phyloP scores from a whole-genome alignment of 2,888 invertebrate genomes.

The Pollenia amentaria region DNA sequence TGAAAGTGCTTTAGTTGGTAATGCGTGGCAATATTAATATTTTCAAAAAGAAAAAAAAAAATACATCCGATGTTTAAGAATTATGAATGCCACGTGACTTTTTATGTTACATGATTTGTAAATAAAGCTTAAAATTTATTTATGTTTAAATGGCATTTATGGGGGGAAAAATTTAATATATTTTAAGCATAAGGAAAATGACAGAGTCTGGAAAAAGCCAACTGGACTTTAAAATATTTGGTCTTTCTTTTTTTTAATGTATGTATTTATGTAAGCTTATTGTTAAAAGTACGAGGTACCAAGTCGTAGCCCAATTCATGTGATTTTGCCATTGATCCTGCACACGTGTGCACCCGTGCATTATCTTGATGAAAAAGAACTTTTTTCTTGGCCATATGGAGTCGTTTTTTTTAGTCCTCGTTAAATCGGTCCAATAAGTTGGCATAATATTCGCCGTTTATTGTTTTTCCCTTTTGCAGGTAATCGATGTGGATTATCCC shows the following conservation, averaged over 20 bases:
- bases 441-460: too few relatives aligned
- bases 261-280: not conserved
- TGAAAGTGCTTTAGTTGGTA: constrained; percentile 61
- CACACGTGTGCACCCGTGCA: too few relatives aligned
- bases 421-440: too few relatives aligned
- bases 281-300: not conserved
- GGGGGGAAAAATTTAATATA: constrained; percentile 29
- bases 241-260: not conserved
- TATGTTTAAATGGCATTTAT: constrained; percentile 73
- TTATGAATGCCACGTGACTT: constrained; percentile 84
- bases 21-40: constrained; percentile 58
- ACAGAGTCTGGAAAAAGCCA: constrained; percentile 67
- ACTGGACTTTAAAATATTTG: constrained; percentile 20
- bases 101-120: constrained; percentile 77
- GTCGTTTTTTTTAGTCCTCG: too few relatives aligned
- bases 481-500: too few relatives aligned
- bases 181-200: not conserved
- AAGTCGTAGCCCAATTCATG: too few relatives aligned
- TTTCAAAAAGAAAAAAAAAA: constrained; percentile 36
- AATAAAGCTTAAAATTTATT: constrained; percentile 76
- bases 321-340: too few relatives aligned
- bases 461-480: too few relatives aligned
- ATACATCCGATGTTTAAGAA: constrained; percentile 81
- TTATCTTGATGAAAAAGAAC: too few relatives aligned
- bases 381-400: too few relatives aligned